Base-by-base conservation (phyloP, 2,888 invertebrate genomes). In the Pachymerium ferrugineum region DNA sequence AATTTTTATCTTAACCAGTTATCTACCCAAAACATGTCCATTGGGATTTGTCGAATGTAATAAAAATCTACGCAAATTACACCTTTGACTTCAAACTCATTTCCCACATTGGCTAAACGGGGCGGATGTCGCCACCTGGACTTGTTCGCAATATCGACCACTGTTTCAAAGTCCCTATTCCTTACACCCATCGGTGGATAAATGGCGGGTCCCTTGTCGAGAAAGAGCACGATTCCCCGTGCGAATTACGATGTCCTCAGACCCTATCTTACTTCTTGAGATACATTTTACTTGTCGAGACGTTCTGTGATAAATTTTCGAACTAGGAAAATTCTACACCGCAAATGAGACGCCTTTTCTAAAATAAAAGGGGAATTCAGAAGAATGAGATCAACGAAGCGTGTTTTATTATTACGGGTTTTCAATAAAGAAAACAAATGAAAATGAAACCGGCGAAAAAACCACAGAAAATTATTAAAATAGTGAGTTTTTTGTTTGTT, bases 181-280 rank as follows among this genome's bases (percentile, higher is more conserved):
- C n/a, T n/a, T n/a, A n/a, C n/a, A n/a, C n/a, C n/a, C n/a, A n/a
- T n/a, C n/a, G n/a, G n/a, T 54, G 62, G 62, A 62, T 62, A 62
- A 62, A 62, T 62, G 62, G 62, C 62, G 62, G 62, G 62, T 62
- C 62, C 62, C 62, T 62, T 62, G 62, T 62, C 62, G 62, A 62
- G 62, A 25, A 62, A 28, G 28, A 25, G 62, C 62, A 62, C 62
- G 62, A 28, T 38, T 62, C 62, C 62, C 62, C 25, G 62, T 62
- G 62, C 62, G 62, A 62, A 62, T 62, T 62, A 62, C 62, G 62
- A 62, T 62, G 62, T 62, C 62, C 62, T 62, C 62, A 62, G 62
- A 62, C 62, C 62, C 62, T 62, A 62, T 62, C 62, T n/a, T n/a
- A n/a, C n/a, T 62, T 28, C 62, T 62, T 10, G 25, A 62, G 62